phyloP scores from a whole-genome alignment of 2,888 invertebrate genomes.

The Temnothorax ravouxi region DNA sequence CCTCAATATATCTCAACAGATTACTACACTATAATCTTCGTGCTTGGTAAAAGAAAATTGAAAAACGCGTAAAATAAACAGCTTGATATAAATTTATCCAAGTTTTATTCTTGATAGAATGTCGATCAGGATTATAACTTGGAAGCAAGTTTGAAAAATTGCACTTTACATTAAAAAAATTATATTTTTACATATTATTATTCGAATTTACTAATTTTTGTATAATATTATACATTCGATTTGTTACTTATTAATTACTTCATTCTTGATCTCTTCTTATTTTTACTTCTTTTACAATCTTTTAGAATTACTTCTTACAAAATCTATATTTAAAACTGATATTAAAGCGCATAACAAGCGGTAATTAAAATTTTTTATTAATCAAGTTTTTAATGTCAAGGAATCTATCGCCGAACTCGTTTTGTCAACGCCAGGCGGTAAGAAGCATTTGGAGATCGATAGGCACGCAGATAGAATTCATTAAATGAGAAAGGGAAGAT shows the following conservation, averaged over 20 bases:
- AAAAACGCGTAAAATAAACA: background rate
- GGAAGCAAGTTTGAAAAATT: background rate
- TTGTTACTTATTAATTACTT: background rate
- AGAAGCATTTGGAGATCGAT: constrained; percentile 57
- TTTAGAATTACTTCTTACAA: too few relatives aligned
- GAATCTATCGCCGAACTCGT: background rate
- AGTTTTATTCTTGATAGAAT: background rate
- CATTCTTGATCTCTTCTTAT: background rate
- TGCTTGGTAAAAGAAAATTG: background rate
- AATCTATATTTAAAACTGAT: background rate
- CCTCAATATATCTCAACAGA: background rate
- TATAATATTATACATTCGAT: background rate
- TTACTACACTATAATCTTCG: background rate
- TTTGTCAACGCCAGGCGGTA: background rate
- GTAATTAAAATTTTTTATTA: constrained; percentile 26
- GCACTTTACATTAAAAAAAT: background rate
- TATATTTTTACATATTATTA: background rate
- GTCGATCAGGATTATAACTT: background rate
- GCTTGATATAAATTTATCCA: constrained; percentile 11
- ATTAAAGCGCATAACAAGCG: background rate
- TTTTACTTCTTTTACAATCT: background rate
- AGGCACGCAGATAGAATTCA: constrained; percentile 58
- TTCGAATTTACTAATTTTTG: background rate
- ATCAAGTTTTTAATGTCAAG: constrained; percentile 8
- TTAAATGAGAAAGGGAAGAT: constrained; percentile 59